phyloP scores from a whole-genome alignment of 2,113 vertebrate species.

The Pelecanoides urinatrix region DNA sequence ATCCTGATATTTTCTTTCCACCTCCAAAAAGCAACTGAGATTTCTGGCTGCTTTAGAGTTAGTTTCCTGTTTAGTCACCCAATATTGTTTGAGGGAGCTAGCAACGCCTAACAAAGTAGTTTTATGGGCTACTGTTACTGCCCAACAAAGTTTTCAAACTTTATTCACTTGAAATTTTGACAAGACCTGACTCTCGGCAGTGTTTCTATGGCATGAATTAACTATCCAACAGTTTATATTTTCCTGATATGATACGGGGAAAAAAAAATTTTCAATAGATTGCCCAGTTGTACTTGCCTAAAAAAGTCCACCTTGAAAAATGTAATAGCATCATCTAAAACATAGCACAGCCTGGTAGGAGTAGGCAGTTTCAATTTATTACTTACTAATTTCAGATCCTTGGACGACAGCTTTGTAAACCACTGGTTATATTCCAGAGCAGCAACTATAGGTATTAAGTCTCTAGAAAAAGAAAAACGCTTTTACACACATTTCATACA shows the following conservation, averaged over 20 bases:
- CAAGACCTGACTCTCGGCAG: not conserved
- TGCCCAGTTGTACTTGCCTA: not conserved
- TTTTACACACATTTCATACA: constrained; percentile 35
- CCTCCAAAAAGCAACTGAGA: not conserved
- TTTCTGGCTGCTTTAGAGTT: not conserved
- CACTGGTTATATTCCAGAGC: constrained; percentile 97
- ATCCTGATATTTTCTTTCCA: not conserved
- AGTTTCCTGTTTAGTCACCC: not conserved
- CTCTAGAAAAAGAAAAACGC: constrained; percentile 77
- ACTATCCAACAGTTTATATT: not conserved
- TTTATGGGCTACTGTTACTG: not conserved
- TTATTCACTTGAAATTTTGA: not conserved
- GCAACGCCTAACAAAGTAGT: not conserved
- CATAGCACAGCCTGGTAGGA: not conserved
- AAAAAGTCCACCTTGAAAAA: not conserved
- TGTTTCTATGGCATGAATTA: not conserved
- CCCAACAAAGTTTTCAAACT: not conserved
- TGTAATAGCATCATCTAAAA: not conserved
- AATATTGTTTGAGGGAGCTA: not conserved
- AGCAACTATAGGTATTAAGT: constrained; percentile 95
- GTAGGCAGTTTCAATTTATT: not conserved
- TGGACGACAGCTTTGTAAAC: constrained; percentile 95
- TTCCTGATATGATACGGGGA: not conserved
- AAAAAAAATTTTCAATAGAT: not conserved
- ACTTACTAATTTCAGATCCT: constrained; percentile 96